Conservation (phyloP, 2,797 vertebrate species). For the Iguana delicatissima region DNA sequence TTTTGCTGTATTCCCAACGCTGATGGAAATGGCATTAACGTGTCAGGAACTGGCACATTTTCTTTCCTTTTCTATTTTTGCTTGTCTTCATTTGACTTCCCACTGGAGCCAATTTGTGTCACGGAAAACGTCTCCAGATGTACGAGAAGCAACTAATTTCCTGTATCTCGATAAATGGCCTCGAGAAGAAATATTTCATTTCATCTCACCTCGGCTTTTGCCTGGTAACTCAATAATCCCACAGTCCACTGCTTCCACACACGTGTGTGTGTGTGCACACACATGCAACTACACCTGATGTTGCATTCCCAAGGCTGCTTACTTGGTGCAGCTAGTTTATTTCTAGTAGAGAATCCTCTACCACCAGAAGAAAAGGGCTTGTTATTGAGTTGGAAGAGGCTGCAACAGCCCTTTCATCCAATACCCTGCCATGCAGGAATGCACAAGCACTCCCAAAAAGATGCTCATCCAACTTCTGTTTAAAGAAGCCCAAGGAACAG, state of each 20-base stretch:
- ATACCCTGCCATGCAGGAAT: too few species aligned
- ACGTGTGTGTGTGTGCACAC: not conserved
- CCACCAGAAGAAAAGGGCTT: not conserved
- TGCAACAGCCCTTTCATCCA: too few species aligned
- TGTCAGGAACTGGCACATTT: not conserved
- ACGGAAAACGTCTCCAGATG: not conserved
- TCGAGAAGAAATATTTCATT: not conserved
- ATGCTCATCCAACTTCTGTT: too few species aligned
- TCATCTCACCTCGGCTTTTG: not conserved
- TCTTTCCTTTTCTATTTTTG: not conserved
- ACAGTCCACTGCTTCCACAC: not conserved
- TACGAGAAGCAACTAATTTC: not conserved
- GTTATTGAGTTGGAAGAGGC: not conserved
- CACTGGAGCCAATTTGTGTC: conserved; percentile 53
- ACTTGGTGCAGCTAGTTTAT: not conserved
- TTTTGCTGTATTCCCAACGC: not conserved
- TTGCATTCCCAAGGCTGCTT: not conserved
- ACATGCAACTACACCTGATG: not conserved
- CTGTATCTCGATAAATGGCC: not conserved
- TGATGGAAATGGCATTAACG: conserved; percentile 33
- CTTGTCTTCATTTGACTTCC: conserved; percentile 44
- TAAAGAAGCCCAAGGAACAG: too few species aligned
- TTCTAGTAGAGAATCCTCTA: not conserved
- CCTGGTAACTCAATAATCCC: not conserved
- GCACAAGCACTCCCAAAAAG: too few species aligned